phyloP scores from a whole-genome alignment of 2,888 invertebrate species.

The Pristionchus fissidentatus region DNA sequence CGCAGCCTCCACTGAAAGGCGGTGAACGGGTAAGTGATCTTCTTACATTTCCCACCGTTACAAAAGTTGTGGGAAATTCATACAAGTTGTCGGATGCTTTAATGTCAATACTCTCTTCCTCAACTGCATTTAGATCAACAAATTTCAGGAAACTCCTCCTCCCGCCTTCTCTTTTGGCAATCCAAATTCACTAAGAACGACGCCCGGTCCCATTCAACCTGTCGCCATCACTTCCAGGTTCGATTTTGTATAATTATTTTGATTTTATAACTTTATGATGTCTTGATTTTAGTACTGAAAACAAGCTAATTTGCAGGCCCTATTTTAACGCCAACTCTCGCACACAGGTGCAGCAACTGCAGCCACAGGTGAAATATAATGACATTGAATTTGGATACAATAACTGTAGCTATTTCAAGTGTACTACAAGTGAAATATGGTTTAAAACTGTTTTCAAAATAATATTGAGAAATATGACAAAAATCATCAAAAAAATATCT shows the following conservation, averaged over 20 bases:
- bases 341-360: constrained; percentile 23
- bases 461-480: neutral
- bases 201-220: neutral
- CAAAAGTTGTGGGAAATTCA: neutral
- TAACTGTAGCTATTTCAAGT: no score
- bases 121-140: neutral
- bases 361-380: neutral
- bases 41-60: neutral
- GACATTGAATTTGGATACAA: neutral
- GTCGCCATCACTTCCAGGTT: constrained; percentile 26
- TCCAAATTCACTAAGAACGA: neutral
- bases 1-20: constrained; percentile 15
- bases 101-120: neutral
- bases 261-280: neutral
- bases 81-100: neutral
- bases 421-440: no score
- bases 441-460: neutral
- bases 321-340: constrained; percentile 33
- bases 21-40: neutral
- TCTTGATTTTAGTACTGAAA: no score
- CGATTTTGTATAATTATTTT: neutral
- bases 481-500: neutral
- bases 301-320: neutral
- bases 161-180: constrained; percentile 24
- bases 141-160: constrained; percentile 3